Base-by-base conservation (phyloP, 2,113 vertebrate species). In the Xiphorhynchus elegans region DNA sequence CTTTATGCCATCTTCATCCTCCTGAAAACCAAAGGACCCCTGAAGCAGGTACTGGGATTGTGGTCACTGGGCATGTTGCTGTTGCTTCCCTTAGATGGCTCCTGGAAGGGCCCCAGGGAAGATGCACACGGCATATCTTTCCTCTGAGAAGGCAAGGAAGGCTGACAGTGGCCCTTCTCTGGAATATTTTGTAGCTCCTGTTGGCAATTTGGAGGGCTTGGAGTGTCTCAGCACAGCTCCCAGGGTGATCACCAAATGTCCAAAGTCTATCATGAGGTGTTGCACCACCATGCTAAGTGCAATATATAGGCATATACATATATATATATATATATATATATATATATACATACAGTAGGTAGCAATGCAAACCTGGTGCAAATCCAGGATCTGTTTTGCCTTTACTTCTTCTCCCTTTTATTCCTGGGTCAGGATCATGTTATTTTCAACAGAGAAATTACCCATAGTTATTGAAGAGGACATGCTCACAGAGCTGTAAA, bases 1-100 rank as follows among this genome's bases (percentile, higher is more conserved):
- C 83, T 99, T 46, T 98, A 98, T 12, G 94, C 98, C 76, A 31
- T 98, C 52, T 97, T 98, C 97, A 98, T 98, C 89, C 91, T 99
- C 58, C 96, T 98, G 97, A 98, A 95, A 94, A 98, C 98, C 31
- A 97, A 98, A 86, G 99, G 99, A 49, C 93, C 99, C 5, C 94
- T 99, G 87, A 98, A 94, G 94, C 98, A 99, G 99, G 99, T 99
- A 97, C 50, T 85, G 52, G 37, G 28, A 37, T 40, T 28, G 33
- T 67, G 52, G 35, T 70, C 33, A 24, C 42, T 44, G 73, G 39
- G 24, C 0, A 0, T 77, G 15, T 39, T 84, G 63, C 35, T 85
- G 21, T 31, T 87, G 9, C 37, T 86, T 83, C 9, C 10, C n/a
- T 3, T 1, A 49, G n/a, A 6, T 0, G 1, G 15, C 17, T 83